Base-by-base conservation (phyloP, 2,888 invertebrate species). In the Agonopterix subpropinquella region DNA sequence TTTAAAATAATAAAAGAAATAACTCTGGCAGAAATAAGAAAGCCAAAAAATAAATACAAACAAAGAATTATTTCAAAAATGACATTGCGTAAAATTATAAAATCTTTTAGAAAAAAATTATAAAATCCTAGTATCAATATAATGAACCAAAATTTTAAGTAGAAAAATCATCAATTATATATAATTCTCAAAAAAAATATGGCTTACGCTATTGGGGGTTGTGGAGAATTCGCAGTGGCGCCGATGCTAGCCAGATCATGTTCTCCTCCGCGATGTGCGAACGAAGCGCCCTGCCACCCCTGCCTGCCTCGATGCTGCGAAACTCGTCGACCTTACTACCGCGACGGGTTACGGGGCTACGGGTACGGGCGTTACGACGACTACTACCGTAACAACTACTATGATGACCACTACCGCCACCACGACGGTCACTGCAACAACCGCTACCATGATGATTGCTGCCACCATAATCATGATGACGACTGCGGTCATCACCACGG, bases 271-370 rank as follows among this genome's bases (percentile, higher is more conserved):
- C 28, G 28, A 28, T 28, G 28, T 28, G 28, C 5, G 28, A 28
- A 28, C 28, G n/a, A 9, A 39, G 9, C 39, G 5, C 35, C 42
- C 9, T 80, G 67, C 43, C 70, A 59, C 28, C 74, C 81, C 1
- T 76, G 73, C 51, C 53, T 81, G 49, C 84, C 83, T 3, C 59
- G 62, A 9, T 78, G 73, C 45, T 77, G 70, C 72, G 67, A 47
- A 77, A 54, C 2, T 48, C 4, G 41, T 9, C 41, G 28, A 28
- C 28, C 28, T 28, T 5, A 28, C 28, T 7, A 28, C 28, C 11
- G 41, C 41, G n/a, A 8, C n/a, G 13, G 28, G 28, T 7, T 28
- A 28, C 28, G 28, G 28, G 28, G 28, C 28, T 28, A 28, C 28
- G 28, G 28, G 28, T 28, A 28, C 18, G 18, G 18, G 18, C 18